Conservation (phyloP, 2,113 vertebrate genomes). For the Alethe castanea region DNA sequence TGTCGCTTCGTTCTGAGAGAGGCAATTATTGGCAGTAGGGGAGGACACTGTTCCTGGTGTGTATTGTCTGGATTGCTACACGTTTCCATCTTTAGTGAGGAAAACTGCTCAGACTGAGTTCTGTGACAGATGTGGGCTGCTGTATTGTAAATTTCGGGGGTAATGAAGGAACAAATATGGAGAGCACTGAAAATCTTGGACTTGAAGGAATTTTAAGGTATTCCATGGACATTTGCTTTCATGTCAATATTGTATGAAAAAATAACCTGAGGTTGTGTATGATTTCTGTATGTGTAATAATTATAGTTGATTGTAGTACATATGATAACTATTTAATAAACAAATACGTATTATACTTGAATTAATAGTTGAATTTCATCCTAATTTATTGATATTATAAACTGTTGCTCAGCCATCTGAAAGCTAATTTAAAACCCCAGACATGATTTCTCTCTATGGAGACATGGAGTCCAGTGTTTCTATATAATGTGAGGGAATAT, state of each 20-base stretch:
- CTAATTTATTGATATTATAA: not conserved
- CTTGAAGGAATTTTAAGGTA: not conserved
- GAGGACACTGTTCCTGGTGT: not conserved
- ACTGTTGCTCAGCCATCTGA: not conserved
- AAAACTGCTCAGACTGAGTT: not conserved
- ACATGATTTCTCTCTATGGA: not conserved
- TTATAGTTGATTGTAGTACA: not conserved
- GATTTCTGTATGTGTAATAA: not conserved
- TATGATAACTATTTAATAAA: not conserved
- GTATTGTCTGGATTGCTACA: not conserved
- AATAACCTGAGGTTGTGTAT: not conserved
- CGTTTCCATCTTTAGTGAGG: not conserved
- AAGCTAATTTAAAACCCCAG: not conserved
- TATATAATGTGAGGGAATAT: not conserved
- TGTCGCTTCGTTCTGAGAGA: fast-evolving
- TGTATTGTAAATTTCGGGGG: not conserved
- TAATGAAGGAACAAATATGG: not conserved
- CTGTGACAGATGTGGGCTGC: not conserved
- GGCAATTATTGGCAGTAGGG: not conserved
- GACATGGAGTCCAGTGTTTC: not conserved
- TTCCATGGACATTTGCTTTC: not conserved
- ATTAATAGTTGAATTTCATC: not conserved
- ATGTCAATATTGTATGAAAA: not conserved
- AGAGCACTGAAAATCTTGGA: not conserved
- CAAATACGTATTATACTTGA: not conserved